Percentiles rank a stretch among this genome's conserved stretches.
Conservation (phyloP, 2,113 vertebrate genomes). For the Prunella fulvescens region DNA sequence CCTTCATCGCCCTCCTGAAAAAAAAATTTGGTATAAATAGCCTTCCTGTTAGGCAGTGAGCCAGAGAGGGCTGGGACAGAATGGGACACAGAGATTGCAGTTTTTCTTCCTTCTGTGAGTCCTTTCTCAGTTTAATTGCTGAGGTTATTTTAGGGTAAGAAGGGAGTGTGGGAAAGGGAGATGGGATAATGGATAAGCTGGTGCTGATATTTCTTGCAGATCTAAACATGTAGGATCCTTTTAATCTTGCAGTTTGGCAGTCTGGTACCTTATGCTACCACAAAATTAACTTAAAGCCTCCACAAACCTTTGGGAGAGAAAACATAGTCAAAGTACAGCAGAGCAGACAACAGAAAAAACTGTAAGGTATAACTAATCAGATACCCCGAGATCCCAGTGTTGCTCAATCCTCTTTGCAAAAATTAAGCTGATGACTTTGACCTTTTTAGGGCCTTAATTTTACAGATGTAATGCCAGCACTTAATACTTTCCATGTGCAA, state of each 20-base stretch:
- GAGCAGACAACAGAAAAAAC: background rate
- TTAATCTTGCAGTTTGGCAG: background rate
- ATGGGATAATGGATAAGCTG: background rate
- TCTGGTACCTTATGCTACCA: background rate
- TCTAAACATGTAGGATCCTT: background rate
- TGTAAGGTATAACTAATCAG: background rate
- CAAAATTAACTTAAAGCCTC: background rate
- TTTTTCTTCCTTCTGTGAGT: background rate
- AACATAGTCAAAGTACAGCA: background rate
- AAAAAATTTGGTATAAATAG: background rate
- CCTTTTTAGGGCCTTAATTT: slow-evolving; percentile 55
- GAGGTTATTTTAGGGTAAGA: background rate
- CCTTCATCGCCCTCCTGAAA: background rate
- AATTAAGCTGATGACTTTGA: slow-evolving; percentile 56
- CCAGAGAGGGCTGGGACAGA: background rate
- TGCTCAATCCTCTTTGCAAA: slow-evolving; percentile 11
- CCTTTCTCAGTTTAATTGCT: background rate
- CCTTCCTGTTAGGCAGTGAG: background rate
- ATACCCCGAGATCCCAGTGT: background rate
- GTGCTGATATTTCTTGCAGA: background rate
- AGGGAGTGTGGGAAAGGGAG: background rate
- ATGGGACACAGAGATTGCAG: background rate
- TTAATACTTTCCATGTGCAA: slow-evolving; percentile 40
- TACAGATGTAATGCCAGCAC: slow-evolving; percentile 1
- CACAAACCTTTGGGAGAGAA: background rate